These are phyloP conservation scores for Bellardia pandia DNA, from an alignment of 2,888 invertebrate species.

Conservation along the genomic window DNA sequence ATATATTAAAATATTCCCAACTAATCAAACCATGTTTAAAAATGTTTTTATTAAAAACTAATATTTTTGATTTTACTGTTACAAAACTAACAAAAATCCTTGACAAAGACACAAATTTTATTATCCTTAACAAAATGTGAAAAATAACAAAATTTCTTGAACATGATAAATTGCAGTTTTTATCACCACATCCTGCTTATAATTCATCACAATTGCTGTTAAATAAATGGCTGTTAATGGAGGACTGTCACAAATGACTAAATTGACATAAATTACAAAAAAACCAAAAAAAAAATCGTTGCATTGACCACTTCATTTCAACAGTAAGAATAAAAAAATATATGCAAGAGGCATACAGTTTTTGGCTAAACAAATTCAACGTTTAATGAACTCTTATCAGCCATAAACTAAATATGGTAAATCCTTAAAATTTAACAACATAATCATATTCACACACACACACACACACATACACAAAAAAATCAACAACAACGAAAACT, in stretches of 20 bases:
- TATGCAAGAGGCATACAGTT: conserved; percentile 3
- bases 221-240: conserved; percentile 43
- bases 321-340: conserved; percentile 14
- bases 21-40: not conserved
- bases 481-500: conserved; percentile 3
- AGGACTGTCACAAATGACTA: conserved; percentile 59
- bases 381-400: conserved; percentile 70
- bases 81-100: conserved; percentile 1
- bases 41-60: not conserved
- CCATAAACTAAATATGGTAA: conserved; percentile 64
- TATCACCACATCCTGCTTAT: conserved; percentile 62
- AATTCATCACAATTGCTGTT: conserved; percentile 55
- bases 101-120: not conserved
- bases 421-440: conserved; percentile 67
- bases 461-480: too few species aligned
- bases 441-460: conserved; percentile 50
- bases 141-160: conserved; percentile 10
- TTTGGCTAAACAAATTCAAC: conserved; percentile 57
- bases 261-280: conserved; percentile 49
- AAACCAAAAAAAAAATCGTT: conserved; percentile 10
- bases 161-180: conserved; percentile 52
- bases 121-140: conserved; percentile 19
- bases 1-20: not conserved
- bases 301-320: conserved; percentile 53
- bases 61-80: not conserved